Conservation (phyloP, 2,888 invertebrate species). For the Deroplatys truncata region DNA sequence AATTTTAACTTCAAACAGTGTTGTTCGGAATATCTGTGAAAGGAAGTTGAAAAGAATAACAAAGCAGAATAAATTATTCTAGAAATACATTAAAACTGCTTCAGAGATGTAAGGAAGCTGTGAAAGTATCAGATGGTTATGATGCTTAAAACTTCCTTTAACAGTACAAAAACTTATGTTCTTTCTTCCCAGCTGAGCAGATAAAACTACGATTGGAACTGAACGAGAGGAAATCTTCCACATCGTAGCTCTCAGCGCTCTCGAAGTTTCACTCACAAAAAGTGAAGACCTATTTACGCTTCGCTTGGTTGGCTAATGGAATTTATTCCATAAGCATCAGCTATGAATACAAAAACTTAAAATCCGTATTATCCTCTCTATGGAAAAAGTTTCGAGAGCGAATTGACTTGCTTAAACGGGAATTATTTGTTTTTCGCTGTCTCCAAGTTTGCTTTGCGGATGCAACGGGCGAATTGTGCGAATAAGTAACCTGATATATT, state of each 20-base stretch:
- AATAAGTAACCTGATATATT: too few species aligned
- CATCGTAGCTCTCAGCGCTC: too few species aligned
- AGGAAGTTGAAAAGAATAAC: not conserved
- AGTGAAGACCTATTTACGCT: not conserved
- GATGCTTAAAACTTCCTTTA: not conserved
- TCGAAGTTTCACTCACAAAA: not conserved
- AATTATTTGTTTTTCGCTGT: not conserved
- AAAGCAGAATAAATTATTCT: not conserved
- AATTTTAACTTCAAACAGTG: not conserved
- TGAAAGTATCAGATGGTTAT: too few species aligned
- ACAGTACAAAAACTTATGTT: not conserved
- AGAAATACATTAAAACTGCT: not conserved
- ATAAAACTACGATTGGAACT: not conserved
- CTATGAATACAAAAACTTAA: not conserved
- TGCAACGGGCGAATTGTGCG: too few species aligned
- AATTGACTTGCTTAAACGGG: not conserved
- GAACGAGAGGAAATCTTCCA: not conserved
- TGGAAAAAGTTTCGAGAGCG: not conserved
- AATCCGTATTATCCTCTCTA: not conserved
- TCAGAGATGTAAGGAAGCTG: too few species aligned
- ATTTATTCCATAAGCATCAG: not conserved
- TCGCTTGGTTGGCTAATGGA: not conserved
- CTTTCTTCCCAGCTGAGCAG: not conserved
- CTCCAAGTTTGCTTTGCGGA: not conserved
- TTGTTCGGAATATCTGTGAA: not conserved